These are phyloP conservation scores for Amblyteles armatorius DNA, from an alignment of 2,888 invertebrate genomes.

Conservation along the genomic window DNA sequence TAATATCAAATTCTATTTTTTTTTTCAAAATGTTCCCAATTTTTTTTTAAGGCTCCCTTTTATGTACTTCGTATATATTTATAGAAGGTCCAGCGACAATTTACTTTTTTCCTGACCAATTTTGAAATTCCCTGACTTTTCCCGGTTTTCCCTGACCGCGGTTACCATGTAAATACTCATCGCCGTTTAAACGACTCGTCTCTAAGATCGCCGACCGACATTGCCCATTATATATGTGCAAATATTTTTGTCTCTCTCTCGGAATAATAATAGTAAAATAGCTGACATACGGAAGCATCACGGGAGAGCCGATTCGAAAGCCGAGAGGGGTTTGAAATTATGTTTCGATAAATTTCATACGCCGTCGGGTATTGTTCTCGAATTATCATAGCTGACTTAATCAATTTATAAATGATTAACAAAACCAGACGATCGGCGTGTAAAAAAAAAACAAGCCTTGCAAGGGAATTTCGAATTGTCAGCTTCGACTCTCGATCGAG, in stretches of 20 bases:
- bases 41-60: too few relatives aligned
- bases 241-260: constrained; percentile 34
- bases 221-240: constrained; percentile 41
- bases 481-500: constrained; percentile 18
- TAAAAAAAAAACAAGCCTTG: neutral
- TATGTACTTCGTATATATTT: too few relatives aligned
- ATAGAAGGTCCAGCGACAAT: too few relatives aligned
- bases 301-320: neutral
- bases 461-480: neutral
- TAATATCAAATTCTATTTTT: too few relatives aligned
- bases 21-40: too few relatives aligned
- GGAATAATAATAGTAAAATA: constrained; percentile 30
- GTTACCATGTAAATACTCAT: constrained; percentile 48
- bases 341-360: neutral
- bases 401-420: too few relatives aligned
- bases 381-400: too few relatives aligned
- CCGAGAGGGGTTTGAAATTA: constrained; percentile 7
- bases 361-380: neutral
- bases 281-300: neutral
- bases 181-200: constrained; percentile 47
- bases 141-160: too few relatives aligned
- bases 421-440: too few relatives aligned
- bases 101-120: too few relatives aligned
- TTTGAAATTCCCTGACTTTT: too few relatives aligned
- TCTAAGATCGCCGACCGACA: constrained; percentile 18